Evolutionary conservation across 30 jellyfish, hydroid and myxozoan species (phyloP), one percentile per base, ranked within the genome.

Genomic region (Hydractinia echinata): DNA sequence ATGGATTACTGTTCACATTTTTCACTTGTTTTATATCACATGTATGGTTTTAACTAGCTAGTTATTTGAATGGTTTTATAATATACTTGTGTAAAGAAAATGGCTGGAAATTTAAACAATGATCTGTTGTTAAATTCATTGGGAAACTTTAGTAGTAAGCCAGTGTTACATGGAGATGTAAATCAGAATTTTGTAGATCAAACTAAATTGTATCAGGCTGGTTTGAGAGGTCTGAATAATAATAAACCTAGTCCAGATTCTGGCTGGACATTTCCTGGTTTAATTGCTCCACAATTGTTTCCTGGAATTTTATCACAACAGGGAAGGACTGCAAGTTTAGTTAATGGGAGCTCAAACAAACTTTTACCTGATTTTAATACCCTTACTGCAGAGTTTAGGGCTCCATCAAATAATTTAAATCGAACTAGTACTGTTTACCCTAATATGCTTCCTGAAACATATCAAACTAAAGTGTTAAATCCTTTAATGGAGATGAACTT

Each of bases 211-310:
- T 50, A 8, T 7, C 55, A 71, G 61, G 81, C 81, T 71, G 55
- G 61, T 11, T 52, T 66, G 81, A 19, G 87, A 61, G 87, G 87
- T 30, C 14, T 80, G 66, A 76, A 76, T 76, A 80, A 80, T 50
- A 61, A 62, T 8, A 80, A 80, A 66, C 71, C 81, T 4, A 80
- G 87, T 44, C 87, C 87, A 5, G 87, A 80, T 55, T 61, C 87
- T 13, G 87, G 87, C 16, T 80, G 87, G 87, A 80, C 73, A 53
- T 80, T 80, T 66, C 87, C 87, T 61, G 81, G 81, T 15, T 61
- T 80, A 18, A 60, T 80, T 21, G 67, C 55, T 58, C 81, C 87
- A 20, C 81, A 15, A 20, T 5, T 80, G 52, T 61, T 80, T 80
- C 87, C 87, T 53, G 85, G 78, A 16, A 54, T 77, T 60, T 16